Evolutionary conservation across 2,888 invertebrate species (phyloP).

Genomic region (Cephus nigrinus): DNA sequence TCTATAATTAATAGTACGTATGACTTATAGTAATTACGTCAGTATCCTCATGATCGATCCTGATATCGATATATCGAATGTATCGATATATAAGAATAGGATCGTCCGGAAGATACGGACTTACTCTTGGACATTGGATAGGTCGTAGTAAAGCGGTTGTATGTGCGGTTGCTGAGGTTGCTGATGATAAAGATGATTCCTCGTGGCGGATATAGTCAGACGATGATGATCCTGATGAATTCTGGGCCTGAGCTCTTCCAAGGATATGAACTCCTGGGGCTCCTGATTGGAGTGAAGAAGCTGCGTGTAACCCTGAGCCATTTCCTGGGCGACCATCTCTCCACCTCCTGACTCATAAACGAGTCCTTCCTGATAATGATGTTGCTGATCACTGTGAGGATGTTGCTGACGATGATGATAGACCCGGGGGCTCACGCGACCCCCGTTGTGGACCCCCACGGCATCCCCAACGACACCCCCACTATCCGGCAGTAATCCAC

Average conservation of each 20-base stretch:
- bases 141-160: constrained; percentile 49
- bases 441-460: constrained; percentile 36
- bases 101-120: constrained; percentile 25
- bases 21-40: background rate
- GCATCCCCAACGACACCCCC: constrained; percentile 39
- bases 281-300: constrained; percentile 54
- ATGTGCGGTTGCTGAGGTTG: constrained; percentile 33
- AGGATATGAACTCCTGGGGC: constrained; percentile 53
- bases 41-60: background rate
- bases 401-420: constrained; percentile 24
- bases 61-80: background rate
- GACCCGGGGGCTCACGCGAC: constrained; percentile 31
- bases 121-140: constrained; percentile 56
- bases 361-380: constrained; percentile 8
- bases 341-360: background rate
- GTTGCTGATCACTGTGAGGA: constrained; percentile 18
- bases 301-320: constrained; percentile 57
- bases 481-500: constrained; percentile 39
- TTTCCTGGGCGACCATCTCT: constrained; percentile 58
- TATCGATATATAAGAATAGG: background rate
- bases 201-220: constrained; percentile 20
- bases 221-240: constrained; percentile 24
- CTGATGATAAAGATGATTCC: constrained; percentile 39
- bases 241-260: constrained; percentile 54
- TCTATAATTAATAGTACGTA: background rate